Evolutionary conservation across 2,797 vertebrate species (phyloP).

Genomic region (Vipera ursinii): DNA sequence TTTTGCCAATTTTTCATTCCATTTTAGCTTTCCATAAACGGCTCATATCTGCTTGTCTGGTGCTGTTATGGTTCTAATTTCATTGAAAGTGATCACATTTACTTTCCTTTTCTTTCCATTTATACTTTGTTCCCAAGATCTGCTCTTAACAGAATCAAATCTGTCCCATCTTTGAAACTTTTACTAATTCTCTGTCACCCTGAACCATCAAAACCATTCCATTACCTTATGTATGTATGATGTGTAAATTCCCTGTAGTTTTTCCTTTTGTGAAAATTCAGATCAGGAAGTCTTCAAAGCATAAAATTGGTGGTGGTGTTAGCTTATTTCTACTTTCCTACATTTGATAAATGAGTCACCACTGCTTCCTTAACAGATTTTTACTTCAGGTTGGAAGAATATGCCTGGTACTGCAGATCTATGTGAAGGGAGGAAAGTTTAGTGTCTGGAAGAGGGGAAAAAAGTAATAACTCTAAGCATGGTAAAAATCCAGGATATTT

Average conservation of each 20-base stretch:
- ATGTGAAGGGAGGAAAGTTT: background rate
- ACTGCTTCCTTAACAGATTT: background rate
- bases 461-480: background rate
- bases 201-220: background rate
- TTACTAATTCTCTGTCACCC: background rate
- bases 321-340: background rate
- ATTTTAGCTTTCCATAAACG: background rate
- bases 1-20: background rate
- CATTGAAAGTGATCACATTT: background rate
- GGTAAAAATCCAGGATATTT: background rate
- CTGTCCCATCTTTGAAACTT: background rate
- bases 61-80: background rate
- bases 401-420: background rate
- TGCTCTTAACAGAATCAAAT: background rate
- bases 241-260: background rate
- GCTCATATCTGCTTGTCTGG: background rate
- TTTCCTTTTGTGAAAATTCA: background rate
- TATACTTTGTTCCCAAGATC: background rate
- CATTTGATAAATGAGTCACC: background rate
- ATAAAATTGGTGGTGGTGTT: background rate
- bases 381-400: background rate
- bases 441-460: background rate
- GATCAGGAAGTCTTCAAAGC: background rate
- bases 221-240: background rate
- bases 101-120: background rate